Base-by-base conservation (phyloP, 53 echinoderm and acorn worm species). In the Apostichopus leukothele region DNA sequence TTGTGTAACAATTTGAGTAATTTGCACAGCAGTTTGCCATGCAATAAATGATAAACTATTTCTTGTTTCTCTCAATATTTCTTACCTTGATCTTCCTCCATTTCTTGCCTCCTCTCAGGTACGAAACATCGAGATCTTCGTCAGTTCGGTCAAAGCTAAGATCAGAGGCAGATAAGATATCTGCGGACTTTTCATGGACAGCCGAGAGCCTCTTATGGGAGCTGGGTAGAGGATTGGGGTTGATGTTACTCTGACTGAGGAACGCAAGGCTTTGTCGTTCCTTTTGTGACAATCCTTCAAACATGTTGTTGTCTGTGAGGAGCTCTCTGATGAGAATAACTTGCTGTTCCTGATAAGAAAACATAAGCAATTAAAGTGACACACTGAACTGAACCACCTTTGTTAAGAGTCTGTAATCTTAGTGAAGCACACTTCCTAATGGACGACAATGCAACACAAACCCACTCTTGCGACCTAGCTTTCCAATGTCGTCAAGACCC, bases 61-160 rank as follows among this genome's bases (percentile, higher is more conserved):
- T 39, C 39, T 39, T 39, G 39, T 39, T 39, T 39, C 2, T 39
- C 39, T 39, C 39, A 39, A 39, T 39, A 54, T 18, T 18, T 9
- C 50, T 63, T 67, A 85, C 85, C 85, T 67, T 85, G 67, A 12
- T 25, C 18, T 94, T 86, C 21, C 89, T 93, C 95, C 95, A 99
- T 61, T 96, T 89, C 92, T 93, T 99, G 8, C 99, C 99, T 84
- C 90, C 94, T 61, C 99, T 84, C 67, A 99, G 90, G 57, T 93
- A 94, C 27, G 99, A 99, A 53, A 93, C 90, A 60, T 99, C 96
- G 13, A 99, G 89, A 61, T 99, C 99, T 52, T 99, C 99, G 51
- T 99, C 99, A n/a, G 99, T 99, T 88, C 93, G 91, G 60, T 99
- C 99, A 50, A 96, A 93, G 89, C 96, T 96, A 53, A 99, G 88